Conservation (phyloP, 1,140 invertebrate species). For the Heterodera carotae region DNA sequence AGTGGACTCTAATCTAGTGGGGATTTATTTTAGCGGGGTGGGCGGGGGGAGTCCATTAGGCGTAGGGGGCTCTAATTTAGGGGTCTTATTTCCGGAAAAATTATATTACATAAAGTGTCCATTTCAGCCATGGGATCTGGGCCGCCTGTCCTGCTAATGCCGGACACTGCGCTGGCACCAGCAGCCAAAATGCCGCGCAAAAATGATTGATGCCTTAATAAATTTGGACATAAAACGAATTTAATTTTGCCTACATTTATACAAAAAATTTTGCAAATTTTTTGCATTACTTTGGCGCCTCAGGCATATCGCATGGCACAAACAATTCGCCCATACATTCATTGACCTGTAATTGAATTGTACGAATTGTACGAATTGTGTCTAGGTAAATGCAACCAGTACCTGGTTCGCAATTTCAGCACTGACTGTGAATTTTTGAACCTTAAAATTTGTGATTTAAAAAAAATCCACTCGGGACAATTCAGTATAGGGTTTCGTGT, state of each 20-base stretch:
- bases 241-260: too few species aligned
- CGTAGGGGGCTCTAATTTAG: too few species aligned
- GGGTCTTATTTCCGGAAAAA: too few species aligned
- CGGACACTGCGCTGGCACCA: constrained; percentile 24
- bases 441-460: constrained; percentile 38
- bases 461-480: too few species aligned
- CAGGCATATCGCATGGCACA: constrained; percentile 64
- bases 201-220: constrained; percentile 47
- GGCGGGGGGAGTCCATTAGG: too few species aligned
- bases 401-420: constrained; percentile 58
- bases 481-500: too few species aligned
- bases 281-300: constrained; percentile 54
- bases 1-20: too few species aligned
- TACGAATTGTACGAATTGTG: background rate
- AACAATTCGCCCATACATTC: constrained; percentile 61
- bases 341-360: constrained; percentile 13
- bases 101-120: constrained; percentile 59
- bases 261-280: background rate
- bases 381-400: constrained; percentile 20
- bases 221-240: background rate
- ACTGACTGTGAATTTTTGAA: constrained; percentile 65
- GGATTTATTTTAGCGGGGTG: too few species aligned
- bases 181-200: constrained; percentile 55
- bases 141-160: constrained; percentile 28
- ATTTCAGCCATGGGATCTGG: constrained; percentile 44